Evolutionary conservation across 2,888 invertebrate species (phyloP), one percentile per base, ranked within the genome.

Genomic region (Rhagonycha fulva): DNA sequence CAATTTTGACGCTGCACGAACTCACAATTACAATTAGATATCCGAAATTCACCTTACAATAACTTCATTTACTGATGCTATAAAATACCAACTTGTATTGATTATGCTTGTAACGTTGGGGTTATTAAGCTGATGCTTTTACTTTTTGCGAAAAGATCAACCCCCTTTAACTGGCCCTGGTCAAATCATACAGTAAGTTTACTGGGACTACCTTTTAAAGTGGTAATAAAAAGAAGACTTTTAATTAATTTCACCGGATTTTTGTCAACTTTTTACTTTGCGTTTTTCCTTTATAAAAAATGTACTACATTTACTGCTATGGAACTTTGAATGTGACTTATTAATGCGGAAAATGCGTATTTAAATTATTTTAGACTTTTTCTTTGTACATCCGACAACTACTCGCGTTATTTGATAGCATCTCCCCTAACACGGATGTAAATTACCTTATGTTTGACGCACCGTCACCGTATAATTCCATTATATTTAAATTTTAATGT

Each of bases 381-480:
- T 47, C 47, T 47, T 47, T 47, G 47, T 47, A 47, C 47, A 47
- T 47, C 9, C 5, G 47, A 47, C 47, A 47, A 47, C 47, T 47
- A 71, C 19, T 63, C 30, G 28, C 62, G 62, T 26, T 23, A 47
- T 62, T 23, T 60, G 71, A 71, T 71, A 71, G 47, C 30, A 71
- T 71, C 71, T 71, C 66, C 71, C 71, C 71, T 32, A 30, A 23
- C 63, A 11, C 62, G 26, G 70, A 70, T 71, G 71, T 66, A 66
- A 71, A 71, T 66, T 66, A 71, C 32, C 71, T 63, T 71, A 71
- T 71, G 71, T 71, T 62, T 60, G 70, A 70, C 61, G 70, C 30
- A 30, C 61, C 30, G 26, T 28, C 62, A 19, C 62, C 11, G 12
- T 62, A 19, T 30, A 62, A 47, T 47, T 32, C 12, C 61, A 32